phyloP scores from a whole-genome alignment of 2,113 vertebrate genomes.

The Lanius ludovicianus region DNA sequence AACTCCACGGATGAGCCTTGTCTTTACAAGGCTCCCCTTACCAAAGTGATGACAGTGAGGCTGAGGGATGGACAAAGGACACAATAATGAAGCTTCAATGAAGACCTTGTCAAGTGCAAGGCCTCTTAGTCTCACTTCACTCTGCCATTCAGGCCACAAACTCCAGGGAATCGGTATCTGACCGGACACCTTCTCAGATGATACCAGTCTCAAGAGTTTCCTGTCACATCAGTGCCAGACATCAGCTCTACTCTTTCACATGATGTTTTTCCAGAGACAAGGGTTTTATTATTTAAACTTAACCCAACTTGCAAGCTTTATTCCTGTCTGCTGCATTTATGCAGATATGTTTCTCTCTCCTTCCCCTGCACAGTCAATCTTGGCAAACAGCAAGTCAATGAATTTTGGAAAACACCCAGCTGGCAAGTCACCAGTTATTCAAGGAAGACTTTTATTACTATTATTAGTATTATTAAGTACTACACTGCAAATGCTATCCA shows the following conservation, averaged over 20 bases:
- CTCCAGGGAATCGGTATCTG: neutral
- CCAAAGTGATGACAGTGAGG: neutral
- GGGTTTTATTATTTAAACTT: neutral
- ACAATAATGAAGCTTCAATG: neutral
- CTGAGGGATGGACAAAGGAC: neutral
- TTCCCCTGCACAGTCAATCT: neutral
- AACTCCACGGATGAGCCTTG: neutral
- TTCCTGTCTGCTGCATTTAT: neutral
- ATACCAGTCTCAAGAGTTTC: neutral
- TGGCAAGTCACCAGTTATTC: slow-evolving; percentile 28
- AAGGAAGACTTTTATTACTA: slow-evolving; percentile 27
- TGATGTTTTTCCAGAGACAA: neutral
- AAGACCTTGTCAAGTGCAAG: neutral
- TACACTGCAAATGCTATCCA: neutral
- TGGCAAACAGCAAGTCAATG: neutral
- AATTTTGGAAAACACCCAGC: neutral
- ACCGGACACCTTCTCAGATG: neutral
- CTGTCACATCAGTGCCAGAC: neutral
- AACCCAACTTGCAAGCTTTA: neutral
- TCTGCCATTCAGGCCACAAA: neutral
- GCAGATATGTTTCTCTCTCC: neutral
- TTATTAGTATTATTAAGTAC: slow-evolving; percentile 25
- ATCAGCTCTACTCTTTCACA: neutral
- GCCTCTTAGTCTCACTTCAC: neutral
- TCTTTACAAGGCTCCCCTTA: neutral